Evolutionary conservation across 2,797 vertebrate genomes (phyloP).

Genomic region (Cryptoprocta ferox): DNA sequence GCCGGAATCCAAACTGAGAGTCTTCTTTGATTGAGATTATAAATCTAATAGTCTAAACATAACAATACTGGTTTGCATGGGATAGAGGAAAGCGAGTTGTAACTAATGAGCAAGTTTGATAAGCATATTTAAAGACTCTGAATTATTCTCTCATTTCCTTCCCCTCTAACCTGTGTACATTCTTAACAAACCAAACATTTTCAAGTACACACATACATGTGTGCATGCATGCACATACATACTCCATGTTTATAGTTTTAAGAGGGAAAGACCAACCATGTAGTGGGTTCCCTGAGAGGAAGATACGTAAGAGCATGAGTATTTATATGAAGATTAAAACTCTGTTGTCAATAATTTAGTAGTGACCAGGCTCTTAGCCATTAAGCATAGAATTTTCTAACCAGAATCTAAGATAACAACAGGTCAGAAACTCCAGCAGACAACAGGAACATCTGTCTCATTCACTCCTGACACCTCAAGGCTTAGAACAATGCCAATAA

Average conservation of each 20-base stretch:
- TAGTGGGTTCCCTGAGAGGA: neutral
- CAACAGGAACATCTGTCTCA: neutral
- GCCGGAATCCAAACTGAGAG: neutral
- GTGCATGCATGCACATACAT: neutral
- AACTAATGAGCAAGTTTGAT: neutral
- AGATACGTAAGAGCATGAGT: neutral
- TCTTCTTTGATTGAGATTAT: neutral
- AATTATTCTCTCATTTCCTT: neutral
- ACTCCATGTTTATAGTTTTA: neutral
- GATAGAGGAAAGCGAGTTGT: neutral
- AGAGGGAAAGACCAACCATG: neutral
- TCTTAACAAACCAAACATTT: neutral
- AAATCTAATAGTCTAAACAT: neutral
- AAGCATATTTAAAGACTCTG: neutral
- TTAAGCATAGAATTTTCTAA: neutral
- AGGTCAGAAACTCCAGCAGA: neutral
- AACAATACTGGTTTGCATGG: neutral
- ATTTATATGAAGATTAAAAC: constrained; percentile 4
- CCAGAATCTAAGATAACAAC: neutral
- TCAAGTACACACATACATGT: neutral
- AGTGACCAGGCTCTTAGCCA: neutral
- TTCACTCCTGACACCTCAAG: neutral
- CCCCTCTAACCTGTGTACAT: neutral
- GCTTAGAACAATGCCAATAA: neutral
- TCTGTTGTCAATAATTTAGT: neutral